Base-by-base conservation (phyloP, 2,797 vertebrate species). In the Eulemur mongoz region DNA sequence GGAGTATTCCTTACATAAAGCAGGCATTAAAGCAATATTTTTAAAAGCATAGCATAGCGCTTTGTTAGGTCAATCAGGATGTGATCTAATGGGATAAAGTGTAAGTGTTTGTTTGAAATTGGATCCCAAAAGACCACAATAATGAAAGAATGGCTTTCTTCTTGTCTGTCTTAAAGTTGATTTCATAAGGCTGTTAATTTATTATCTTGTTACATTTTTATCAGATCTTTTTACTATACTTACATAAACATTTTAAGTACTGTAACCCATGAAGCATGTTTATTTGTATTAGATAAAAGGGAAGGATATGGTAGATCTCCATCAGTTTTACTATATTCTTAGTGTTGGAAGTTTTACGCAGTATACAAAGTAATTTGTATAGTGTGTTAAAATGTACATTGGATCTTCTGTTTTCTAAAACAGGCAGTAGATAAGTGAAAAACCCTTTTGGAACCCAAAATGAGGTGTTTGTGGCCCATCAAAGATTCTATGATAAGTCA, bases 11-110 rank as follows among this genome's bases (percentile, higher is more conserved):
- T 89, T 93, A 86, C 45, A 57, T 63, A 85, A 83, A 90, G 30
- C 84, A 91, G 85, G 94, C 84, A 83, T 83, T 93, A 94, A 85
- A 97, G 52, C 38, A 72, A 0, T 69, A 32, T 88, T 97, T 96
- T 85, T 38, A 85, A 95, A 89, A 91, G 59, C 17, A 59, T 79
- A 91, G 52, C 65, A 35, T 93, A 69, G 91, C 5, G 22, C 63
- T 95, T 95, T 89, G 89, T 95, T 97, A 70, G 81, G 43, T 89
- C 92, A 96, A 70, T 94, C 82, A 86, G 75, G 80, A 72, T 96
- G 17, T 89, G 81, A 86, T 85, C 40, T 92, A 88, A 80, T 90
- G 89, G 83, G 65, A 81, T 91, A 73, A 79, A 89, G 30, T 82
- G 15, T 57, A 57, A 57, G 54, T 89, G 90, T 83, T 90, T 73